phyloP scores from a whole-genome alignment of 2,113 vertebrate species.

The Sprattus sprattus region DNA sequence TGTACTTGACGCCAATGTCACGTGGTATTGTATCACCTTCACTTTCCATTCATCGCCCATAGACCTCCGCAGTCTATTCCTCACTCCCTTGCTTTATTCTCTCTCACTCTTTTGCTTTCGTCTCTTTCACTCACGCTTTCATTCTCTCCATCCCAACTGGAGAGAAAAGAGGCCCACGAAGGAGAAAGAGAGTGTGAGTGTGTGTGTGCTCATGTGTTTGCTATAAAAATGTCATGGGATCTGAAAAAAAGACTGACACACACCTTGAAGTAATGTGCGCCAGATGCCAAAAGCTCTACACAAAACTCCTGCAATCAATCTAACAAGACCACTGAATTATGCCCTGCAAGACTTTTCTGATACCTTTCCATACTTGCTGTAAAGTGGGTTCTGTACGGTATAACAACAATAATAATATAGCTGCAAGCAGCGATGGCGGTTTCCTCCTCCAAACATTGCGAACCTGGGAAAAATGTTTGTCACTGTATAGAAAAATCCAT shows the following conservation, averaged over 20 bases:
- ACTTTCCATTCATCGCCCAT: not conserved
- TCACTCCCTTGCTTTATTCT: constrained; percentile 24
- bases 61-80: not conserved
- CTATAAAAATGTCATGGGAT: constrained; percentile 62
- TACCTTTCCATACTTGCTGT: not conserved
- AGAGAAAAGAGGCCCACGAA: not conserved
- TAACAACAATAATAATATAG: no score
- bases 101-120: not conserved
- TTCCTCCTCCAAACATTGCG: no score
- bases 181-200: not conserved
- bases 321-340: constrained; percentile 1
- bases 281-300: constrained; percentile 58
- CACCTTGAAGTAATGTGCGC: constrained; percentile 64
- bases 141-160: not conserved
- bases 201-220: constrained; percentile 55
- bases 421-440: no score
- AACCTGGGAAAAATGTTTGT: no score
- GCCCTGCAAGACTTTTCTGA: not conserved
- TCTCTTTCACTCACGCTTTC: constrained; percentile 3
- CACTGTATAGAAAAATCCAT: no score
- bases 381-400: not conserved
- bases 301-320: constrained; percentile 50
- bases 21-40: not conserved
- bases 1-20: not conserved
- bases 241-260: constrained; percentile 41